phyloP scores from a whole-genome alignment of 2,113 vertebrate genomes.

The Syrrhaptes paradoxus region DNA sequence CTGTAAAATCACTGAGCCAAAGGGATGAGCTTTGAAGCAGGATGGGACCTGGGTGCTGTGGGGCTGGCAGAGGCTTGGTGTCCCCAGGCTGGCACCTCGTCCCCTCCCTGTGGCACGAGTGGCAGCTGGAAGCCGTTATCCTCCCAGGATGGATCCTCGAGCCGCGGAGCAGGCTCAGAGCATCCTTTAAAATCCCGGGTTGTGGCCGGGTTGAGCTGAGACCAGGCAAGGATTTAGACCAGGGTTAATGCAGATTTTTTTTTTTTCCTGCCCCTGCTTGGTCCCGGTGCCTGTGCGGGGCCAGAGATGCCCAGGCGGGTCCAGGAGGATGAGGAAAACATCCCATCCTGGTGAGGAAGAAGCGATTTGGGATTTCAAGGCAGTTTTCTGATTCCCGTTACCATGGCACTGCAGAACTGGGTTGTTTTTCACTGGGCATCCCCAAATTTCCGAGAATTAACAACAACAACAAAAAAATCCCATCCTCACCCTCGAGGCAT shows the following conservation, averaged over 20 bases:
- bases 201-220: neutral
- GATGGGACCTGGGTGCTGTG: neutral
- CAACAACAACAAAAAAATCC: neutral
- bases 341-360: neutral
- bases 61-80: neutral
- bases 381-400: rapidly evolving
- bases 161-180: neutral
- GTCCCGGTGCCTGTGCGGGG: rapidly evolving
- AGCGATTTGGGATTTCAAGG: neutral
- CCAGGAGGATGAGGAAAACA: neutral
- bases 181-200: neutral
- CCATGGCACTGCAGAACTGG: neutral
- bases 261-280: neutral
- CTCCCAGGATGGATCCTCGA: neutral
- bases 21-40: neutral
- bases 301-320: neutral
- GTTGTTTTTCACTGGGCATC: neutral
- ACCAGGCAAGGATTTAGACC: neutral
- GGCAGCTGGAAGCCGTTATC: constrained; percentile 8
- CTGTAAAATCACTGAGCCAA: neutral
- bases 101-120: neutral
- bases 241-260: neutral
- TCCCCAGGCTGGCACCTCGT: neutral
- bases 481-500: neutral
- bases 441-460: neutral